A percentile compares a stretch with the other conserved stretches of the same genome.
These are phyloP conservation scores for Dicycla oo DNA, from an alignment of 2,888 invertebrate species.

Conservation along the genomic window DNA sequence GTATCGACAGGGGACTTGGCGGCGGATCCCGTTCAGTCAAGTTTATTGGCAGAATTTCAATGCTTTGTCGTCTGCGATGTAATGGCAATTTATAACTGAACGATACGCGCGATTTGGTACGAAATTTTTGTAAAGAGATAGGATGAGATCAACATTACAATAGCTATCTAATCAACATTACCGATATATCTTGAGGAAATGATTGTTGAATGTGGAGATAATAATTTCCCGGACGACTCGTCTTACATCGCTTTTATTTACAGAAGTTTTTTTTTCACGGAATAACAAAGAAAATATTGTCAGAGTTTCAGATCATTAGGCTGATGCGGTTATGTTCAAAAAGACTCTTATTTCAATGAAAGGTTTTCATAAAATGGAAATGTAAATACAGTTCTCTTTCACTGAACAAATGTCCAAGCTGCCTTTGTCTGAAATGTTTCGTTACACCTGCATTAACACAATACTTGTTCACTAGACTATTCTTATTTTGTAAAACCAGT, in stretches of 20 bases:
- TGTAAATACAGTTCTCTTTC: constrained; percentile 30
- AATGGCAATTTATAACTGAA: constrained; percentile 78
- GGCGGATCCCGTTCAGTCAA: constrained; percentile 78
- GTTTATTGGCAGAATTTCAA: constrained; percentile 83
- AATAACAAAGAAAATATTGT: constrained; percentile 18
- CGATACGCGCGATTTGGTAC: constrained; percentile 69
- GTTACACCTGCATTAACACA: constrained; percentile 45
- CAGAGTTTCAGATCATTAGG: constrained; percentile 17
- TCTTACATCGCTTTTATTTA: constrained; percentile 16
- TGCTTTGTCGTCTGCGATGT: constrained; percentile 80
- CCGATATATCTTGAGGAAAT: constrained; percentile 55
- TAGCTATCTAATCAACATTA: constrained; percentile 67
- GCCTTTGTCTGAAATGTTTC: constrained; percentile 43
- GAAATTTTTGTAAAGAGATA: constrained; percentile 61
- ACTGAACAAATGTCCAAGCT: constrained; percentile 28
- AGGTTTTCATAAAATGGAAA: constrained; percentile 34
- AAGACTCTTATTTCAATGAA: constrained; percentile 23
- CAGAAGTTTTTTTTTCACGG: constrained; percentile 4
- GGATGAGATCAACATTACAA: constrained; percentile 68
- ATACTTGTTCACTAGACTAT: constrained; percentile 37
- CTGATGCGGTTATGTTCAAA: constrained; percentile 5
- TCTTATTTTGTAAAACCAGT: constrained; percentile 30
- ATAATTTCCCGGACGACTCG: constrained; percentile 41
- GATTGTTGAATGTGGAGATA: constrained; percentile 57
- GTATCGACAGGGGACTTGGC: constrained; percentile 79